Evolutionary conservation across 1,140 invertebrate species (phyloP).

Genomic region (Zelostemma sp.): DNA sequence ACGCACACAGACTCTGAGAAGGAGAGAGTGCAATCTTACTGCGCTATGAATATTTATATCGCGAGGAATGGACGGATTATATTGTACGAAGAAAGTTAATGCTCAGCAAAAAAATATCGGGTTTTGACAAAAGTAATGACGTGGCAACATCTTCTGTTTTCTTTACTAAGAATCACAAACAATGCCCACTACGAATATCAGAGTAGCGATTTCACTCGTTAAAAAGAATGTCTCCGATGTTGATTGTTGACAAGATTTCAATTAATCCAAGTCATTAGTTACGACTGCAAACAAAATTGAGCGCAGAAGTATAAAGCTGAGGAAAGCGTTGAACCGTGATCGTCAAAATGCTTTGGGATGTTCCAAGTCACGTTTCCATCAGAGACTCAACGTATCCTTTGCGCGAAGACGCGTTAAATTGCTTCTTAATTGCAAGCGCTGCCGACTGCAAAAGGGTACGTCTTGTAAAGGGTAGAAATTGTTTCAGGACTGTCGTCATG

Average conservation of each 20-base stretch:
- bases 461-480: conserved; percentile 30
- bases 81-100: conserved; percentile 23
- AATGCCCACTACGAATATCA: too few relatives aligned
- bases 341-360: conserved; percentile 24
- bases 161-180: too few relatives aligned
- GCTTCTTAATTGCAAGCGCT: conserved; percentile 56
- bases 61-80: conserved; percentile 36
- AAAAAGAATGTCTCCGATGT: too few relatives aligned
- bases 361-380: conserved; percentile 39
- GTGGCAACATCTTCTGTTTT: too few relatives aligned
- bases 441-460: conserved; percentile 34
- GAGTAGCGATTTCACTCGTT: too few relatives aligned
- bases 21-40: conserved; percentile 29
- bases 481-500: conserved; percentile 31
- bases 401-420: conserved; percentile 55
- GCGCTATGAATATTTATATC: conserved; percentile 54
- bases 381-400: conserved; percentile 32
- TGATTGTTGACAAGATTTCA: too few relatives aligned
- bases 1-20: conserved; percentile 16
- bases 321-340: conserved; percentile 12
- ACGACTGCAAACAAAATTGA: background rate
- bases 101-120: conserved; percentile 17
- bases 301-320: conserved; percentile 17
- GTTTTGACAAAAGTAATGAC: conserved; percentile 12
- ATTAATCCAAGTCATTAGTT: too few relatives aligned